Percentiles rank a stretch among this genome's conserved stretches.
Conservation (phyloP, 2,113 vertebrate species). For the Carollia perspicillata region DNA sequence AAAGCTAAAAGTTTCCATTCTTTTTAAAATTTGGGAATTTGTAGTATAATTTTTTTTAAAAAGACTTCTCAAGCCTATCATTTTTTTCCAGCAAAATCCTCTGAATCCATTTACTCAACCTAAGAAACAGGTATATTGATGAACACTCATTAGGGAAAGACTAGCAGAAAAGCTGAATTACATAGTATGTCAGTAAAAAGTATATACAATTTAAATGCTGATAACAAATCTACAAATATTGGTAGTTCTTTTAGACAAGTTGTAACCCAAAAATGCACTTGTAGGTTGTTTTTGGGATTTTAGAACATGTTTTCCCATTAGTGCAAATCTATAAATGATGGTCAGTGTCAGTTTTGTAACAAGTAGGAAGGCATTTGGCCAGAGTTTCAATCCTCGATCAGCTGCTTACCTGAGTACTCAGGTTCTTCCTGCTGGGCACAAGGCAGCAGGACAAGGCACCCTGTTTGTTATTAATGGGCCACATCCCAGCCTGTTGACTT, state of each 20-base stretch:
- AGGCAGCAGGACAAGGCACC: background rate
- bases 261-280: background rate
- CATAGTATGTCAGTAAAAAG: background rate
- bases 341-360: background rate
- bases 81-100: background rate
- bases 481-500: background rate
- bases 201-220: background rate
- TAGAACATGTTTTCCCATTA: background rate
- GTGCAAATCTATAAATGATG: background rate
- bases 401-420: background rate
- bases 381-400: background rate
- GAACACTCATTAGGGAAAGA: background rate
- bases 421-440: background rate
- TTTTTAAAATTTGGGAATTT: background rate
- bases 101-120: background rate
- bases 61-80: background rate
- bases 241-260: slow-evolving; percentile 40
- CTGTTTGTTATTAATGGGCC: background rate
- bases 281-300: background rate
- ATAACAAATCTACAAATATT: slow-evolving; percentile 29
- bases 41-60: background rate
- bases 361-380: background rate
- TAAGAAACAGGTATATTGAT: background rate
- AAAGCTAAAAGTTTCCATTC: background rate
- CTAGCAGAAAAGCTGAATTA: background rate